Conservation (phyloP, 2,888 invertebrate genomes). For the Strigamia crassipes region DNA sequence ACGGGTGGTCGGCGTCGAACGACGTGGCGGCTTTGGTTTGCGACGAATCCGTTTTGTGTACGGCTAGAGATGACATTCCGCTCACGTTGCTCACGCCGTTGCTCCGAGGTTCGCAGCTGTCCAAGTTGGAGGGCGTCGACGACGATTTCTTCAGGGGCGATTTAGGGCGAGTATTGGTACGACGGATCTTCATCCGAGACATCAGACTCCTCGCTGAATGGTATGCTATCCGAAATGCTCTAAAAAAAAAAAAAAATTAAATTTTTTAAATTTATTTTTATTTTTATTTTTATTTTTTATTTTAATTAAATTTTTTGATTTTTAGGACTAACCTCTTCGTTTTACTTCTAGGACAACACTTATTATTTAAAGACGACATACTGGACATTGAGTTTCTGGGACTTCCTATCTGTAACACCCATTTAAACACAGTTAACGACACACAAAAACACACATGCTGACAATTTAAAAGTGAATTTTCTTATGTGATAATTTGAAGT, state of each 20-base stretch:
- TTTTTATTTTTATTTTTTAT: too few species aligned
- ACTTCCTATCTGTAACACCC: conserved; percentile 29
- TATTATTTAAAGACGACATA: neutral
- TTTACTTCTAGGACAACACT: conserved; percentile 15
- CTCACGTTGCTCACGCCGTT: neutral
- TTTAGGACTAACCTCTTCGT: conserved; percentile 1
- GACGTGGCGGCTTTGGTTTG: neutral
- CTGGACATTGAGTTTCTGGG: neutral
- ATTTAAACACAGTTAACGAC: neutral
- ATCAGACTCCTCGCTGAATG: conserved; percentile 25
- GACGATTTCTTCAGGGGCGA: neutral
- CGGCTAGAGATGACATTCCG: neutral
- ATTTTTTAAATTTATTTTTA: too few species aligned
- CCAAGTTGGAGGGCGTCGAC: neutral
- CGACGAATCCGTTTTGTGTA: neutral
- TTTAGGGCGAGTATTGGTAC: neutral
- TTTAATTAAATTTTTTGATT: neutral
- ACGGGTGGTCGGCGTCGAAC: neutral
- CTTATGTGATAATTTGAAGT: too few species aligned
- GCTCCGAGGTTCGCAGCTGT: neutral
- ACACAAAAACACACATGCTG: neutral
- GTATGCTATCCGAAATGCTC: conserved; percentile 43
- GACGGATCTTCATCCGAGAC: conserved; percentile 38
- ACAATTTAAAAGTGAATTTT: neutral
- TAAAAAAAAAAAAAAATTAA: neutral